These are phyloP conservation scores for Galeruca laticollis DNA, from an alignment of 2,888 invertebrate species.

Conservation along the genomic window DNA sequence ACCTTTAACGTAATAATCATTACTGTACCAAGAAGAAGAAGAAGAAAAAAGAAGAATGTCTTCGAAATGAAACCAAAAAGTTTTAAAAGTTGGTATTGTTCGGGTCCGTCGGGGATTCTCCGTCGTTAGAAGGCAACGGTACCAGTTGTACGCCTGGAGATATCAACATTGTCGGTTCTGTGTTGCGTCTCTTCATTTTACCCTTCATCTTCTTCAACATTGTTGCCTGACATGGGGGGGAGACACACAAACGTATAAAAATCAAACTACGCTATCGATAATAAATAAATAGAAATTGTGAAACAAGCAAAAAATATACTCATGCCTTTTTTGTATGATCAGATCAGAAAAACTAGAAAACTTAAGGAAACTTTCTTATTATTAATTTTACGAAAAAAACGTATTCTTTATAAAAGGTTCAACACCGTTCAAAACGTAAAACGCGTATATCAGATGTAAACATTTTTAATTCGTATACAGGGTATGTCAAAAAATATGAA, in stretches of 20 bases:
- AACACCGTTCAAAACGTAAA: too few relatives aligned
- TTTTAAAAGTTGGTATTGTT: conserved; percentile 64
- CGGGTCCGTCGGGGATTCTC: conserved; percentile 66
- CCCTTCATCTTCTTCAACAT: conserved; percentile 99
- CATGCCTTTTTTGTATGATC: too few relatives aligned
- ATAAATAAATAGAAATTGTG: conserved; percentile 17
- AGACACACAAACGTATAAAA: conserved; percentile 38
- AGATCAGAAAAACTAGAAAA: too few relatives aligned
- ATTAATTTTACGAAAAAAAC: conserved; percentile 48
- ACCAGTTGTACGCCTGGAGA: conserved; percentile 68
- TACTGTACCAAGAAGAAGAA: conserved; percentile 64
- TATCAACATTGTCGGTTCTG: conserved; percentile 82
- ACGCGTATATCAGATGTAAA: too few relatives aligned
- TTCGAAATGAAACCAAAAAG: conserved; percentile 38
- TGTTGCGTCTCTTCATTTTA: conserved; percentile 97
- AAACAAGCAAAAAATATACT: conserved; percentile 48
- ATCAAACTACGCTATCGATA: conserved; percentile 5
- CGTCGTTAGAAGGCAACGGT: conserved; percentile 67
- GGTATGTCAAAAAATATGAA: too few relatives aligned
- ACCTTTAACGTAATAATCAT: conserved; percentile 72
- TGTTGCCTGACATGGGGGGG: conserved; percentile 86
- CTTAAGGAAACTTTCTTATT: too few relatives aligned
- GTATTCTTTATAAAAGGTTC: too few relatives aligned
- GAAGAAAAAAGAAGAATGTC: conserved; percentile 43
- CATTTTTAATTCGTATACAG: too few relatives aligned